Conservation (phyloP, 2,797 vertebrate genomes). For the Tenualosa ilisha region DNA sequence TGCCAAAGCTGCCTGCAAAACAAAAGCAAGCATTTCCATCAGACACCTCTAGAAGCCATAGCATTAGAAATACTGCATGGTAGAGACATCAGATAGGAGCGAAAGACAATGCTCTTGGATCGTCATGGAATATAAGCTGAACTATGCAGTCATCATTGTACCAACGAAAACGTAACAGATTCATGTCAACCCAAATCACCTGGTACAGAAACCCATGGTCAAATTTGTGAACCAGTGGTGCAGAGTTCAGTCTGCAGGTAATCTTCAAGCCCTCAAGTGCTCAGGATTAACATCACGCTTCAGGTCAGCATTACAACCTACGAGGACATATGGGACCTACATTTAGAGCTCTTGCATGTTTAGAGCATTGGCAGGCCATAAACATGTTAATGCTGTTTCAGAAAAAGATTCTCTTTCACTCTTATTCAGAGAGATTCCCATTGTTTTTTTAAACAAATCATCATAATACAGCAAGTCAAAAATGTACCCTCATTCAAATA, state of each 20-base stretch:
- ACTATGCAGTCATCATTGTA: slow-evolving; percentile 76
- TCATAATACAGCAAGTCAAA: slow-evolving; percentile 75
- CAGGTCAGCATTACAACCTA: not conserved
- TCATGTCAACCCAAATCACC: not conserved
- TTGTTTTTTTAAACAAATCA: slow-evolving; percentile 77
- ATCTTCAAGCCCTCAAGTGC: no score
- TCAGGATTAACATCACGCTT: no score
- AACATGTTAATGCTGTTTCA: slow-evolving; percentile 75
- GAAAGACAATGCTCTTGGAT: slow-evolving; percentile 64
- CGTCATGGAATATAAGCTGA: slow-evolving; percentile 69
- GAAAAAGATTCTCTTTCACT: slow-evolving; percentile 78
- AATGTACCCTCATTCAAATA: no score
- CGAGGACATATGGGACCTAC: fast-evolving
- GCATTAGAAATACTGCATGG: not conserved
- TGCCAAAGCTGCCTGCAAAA: not conserved
- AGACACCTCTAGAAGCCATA: not conserved
- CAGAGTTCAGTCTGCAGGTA: not conserved
- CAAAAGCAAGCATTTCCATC: not conserved
- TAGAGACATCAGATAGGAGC: slow-evolving; percentile 71
- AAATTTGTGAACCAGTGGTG: not conserved
- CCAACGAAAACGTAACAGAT: not conserved
- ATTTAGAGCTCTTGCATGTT: not conserved
- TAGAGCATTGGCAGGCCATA: fast-evolving
- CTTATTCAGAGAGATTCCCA: slow-evolving; percentile 98
- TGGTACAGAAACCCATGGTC: not conserved